phyloP scores from a whole-genome alignment of 2,888 invertebrate species.

The Chymomyza amoena region DNA sequence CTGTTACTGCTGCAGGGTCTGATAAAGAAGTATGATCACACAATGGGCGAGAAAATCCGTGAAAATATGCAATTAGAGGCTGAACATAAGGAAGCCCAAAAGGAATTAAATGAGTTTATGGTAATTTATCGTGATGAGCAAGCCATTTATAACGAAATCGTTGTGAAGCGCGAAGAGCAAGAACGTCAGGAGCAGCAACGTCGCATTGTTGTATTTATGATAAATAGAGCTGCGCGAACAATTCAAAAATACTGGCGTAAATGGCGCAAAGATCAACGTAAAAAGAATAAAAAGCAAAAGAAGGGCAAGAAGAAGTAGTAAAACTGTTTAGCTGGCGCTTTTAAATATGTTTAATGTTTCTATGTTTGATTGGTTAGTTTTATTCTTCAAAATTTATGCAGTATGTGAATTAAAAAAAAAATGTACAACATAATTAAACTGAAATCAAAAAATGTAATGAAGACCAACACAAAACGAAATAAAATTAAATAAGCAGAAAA shows the following conservation, averaged over 20 bases:
- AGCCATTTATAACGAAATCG: conserved; percentile 43
- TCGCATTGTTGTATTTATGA: conserved; percentile 67
- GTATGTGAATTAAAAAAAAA: too few relatives aligned
- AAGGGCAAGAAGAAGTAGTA: conserved; percentile 36
- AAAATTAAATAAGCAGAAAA: too few relatives aligned
- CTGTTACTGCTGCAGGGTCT: conserved; percentile 68
- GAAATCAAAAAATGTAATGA: too few relatives aligned
- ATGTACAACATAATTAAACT: too few relatives aligned
- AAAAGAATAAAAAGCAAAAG: conserved; percentile 49
- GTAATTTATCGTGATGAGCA: background rate
- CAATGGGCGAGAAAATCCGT: conserved; percentile 69
- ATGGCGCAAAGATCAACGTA: conserved; percentile 58
- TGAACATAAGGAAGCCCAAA: conserved; percentile 46
- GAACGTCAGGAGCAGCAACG: conserved; percentile 70
- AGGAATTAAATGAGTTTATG: conserved; percentile 61
- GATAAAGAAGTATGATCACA: conserved; percentile 74
- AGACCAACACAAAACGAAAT: too few relatives aligned
- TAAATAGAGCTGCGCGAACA: conserved; percentile 72
- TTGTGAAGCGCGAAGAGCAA: conserved; percentile 60
- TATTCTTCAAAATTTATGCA: too few relatives aligned
- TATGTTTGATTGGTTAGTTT: too few relatives aligned
- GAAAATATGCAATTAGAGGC: conserved; percentile 64
- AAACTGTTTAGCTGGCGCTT: background rate
- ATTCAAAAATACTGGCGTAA: conserved; percentile 73
- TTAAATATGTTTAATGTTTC: too few relatives aligned